Base-by-base conservation (phyloP, 2,797 vertebrate genomes). In the Intellagama lesueurii region DNA sequence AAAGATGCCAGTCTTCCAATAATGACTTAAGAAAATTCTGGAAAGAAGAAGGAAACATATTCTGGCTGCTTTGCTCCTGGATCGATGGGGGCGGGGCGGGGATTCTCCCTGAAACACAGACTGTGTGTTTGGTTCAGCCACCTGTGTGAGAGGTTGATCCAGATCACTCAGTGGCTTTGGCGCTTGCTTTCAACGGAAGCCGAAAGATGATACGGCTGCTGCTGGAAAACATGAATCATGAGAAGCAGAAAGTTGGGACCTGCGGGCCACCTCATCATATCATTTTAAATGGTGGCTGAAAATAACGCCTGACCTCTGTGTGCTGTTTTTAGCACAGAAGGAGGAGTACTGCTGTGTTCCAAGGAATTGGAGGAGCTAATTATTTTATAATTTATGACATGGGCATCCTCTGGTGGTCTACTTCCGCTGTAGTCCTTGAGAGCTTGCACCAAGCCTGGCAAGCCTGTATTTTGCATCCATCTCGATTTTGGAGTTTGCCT, bases 261-360 rank as follows among this genome's bases (percentile, higher is more conserved):
- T 72, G 1, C 89, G 56, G 49, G 64, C 9, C 30, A 5, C 64
- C 69, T 32, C 0, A 9, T 79, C 24, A 12, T 60, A 11, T 52
- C 85, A 2, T 24, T 91, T 92, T 64, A 32, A 87, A 47, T 81
- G 86, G 78, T 72, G 7, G n/a, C 49, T 75, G 52, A 73, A 88
- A 89, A 17, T 19, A 86, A 35, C 66, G 52, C 69, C 88, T 24
- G 60, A 24, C 77, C 40, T 22, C 64, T 32, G 66, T 9, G 26
- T 4, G 66, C 80, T 83, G 22, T 80, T 88, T 88, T 91, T 75
- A 44, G 86, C 84, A 79, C 24, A 7, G n/a, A 0, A 49, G 17
- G 60, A 64, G 87, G 1, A 28, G 83, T 77, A 3, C 0, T 52
- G 32, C 49, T 7, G 28, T 2, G 56, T 64, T 47, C 66, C 40